Conservation (phyloP, 2,113 vertebrate genomes). For the Papio anubis region DNA sequence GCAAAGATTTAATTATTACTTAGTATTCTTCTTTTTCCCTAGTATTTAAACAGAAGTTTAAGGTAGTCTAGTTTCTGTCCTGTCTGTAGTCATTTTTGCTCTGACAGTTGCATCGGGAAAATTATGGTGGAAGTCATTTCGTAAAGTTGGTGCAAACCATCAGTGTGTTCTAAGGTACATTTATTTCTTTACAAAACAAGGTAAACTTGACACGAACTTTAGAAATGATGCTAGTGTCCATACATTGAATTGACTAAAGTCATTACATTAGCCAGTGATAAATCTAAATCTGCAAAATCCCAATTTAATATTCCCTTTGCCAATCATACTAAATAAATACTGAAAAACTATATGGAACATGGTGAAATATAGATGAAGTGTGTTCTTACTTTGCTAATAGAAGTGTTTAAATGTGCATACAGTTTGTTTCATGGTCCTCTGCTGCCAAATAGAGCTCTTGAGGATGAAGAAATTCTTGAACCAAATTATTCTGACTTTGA, state of each 20-base stretch:
- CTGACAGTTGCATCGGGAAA: neutral
- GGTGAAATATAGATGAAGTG: neutral
- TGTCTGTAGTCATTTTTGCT: neutral
- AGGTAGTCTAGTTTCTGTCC: neutral
- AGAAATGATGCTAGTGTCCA: neutral
- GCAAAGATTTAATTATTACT: neutral
- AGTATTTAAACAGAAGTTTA: neutral
- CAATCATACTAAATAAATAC: neutral
- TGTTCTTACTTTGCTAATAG: neutral
- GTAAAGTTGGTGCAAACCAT: neutral
- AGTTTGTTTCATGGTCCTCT: neutral
- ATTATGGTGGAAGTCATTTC: neutral
- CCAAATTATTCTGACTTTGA: neutral
- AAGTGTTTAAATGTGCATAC: neutral
- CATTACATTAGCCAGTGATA: neutral
- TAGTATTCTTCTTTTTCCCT: neutral
- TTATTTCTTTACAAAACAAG: too few relatives aligned
- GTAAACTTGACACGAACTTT: neutral
- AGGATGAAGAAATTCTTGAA: neutral
- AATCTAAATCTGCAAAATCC: neutral
- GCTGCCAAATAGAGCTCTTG: neutral
- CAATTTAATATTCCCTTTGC: neutral
- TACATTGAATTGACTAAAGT: neutral
- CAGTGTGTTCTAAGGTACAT: too few relatives aligned
- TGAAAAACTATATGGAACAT: neutral